These are phyloP conservation scores for Pseudolaguvia tuberculata DNA, from an alignment of 2,113 vertebrate species.

Conservation along the genomic window DNA sequence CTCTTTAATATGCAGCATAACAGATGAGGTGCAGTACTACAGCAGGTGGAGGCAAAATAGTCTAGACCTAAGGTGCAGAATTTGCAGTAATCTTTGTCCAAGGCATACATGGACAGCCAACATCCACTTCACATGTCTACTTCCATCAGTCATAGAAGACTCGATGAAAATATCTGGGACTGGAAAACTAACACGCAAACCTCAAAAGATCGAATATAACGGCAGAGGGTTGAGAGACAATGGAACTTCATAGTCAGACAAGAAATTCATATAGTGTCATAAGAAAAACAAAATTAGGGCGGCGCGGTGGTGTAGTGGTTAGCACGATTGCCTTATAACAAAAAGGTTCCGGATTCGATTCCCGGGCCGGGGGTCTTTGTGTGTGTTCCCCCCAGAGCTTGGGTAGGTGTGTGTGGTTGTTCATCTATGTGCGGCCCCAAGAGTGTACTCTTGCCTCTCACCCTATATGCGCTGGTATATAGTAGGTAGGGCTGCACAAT, in stretches of 20 bases:
- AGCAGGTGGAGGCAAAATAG: background rate
- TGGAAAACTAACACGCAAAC: background rate
- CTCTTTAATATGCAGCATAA: background rate
- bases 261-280: background rate
- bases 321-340: too few relatives aligned
- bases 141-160: slow-evolving; percentile 27
- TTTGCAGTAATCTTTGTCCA: slow-evolving; percentile 47
- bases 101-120: slow-evolving; percentile 44
- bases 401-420: too few relatives aligned
- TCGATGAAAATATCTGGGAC: slow-evolving; percentile 9
- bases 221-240: background rate
- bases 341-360: too few relatives aligned
- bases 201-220: background rate
- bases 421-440: too few relatives aligned
- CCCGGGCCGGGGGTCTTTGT: too few relatives aligned
- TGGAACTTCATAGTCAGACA: background rate
- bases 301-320: too few relatives aligned
- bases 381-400: too few relatives aligned
- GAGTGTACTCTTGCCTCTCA: too few relatives aligned
- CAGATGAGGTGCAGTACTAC: background rate
- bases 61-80: slow-evolving; percentile 35
- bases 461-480: too few relatives aligned
- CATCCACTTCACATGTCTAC: slow-evolving; percentile 36
- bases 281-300: background rate
- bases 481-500: too few relatives aligned